phyloP scores from a whole-genome alignment of 2,888 invertebrate species.

The Agrilus cyanescens region DNA sequence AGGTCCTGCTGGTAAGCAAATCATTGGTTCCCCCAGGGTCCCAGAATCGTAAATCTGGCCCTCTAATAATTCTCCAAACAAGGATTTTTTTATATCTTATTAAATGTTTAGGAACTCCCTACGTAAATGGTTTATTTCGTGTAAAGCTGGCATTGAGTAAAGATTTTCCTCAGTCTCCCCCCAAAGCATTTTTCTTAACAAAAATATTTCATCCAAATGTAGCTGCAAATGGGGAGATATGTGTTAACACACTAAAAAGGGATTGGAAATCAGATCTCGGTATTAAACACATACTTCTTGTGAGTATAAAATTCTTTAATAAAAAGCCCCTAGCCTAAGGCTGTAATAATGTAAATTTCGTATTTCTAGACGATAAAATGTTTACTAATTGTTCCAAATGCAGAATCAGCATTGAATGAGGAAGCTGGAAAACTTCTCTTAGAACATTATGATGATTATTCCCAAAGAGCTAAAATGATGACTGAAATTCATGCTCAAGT shows the following conservation, averaged over 20 bases:
- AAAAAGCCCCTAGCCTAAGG: too few species aligned
- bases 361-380: conserved; percentile 74
- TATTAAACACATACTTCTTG: conserved; percentile 85
- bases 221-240: conserved; percentile 86
- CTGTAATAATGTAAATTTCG: conserved; percentile 7
- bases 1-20: conserved; percentile 50
- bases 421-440: conserved; percentile 89
- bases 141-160: conserved; percentile 83
- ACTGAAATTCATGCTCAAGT: conserved; percentile 82
- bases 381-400: conserved; percentile 91
- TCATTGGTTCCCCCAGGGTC: neutral
- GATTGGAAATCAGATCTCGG: conserved; percentile 96
- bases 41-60: neutral
- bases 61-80: neutral
- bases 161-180: conserved; percentile 85
- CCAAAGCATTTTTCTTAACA: conserved; percentile 86
- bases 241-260: conserved; percentile 90
- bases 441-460: conserved; percentile 90
- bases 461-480: conserved; percentile 77
- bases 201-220: conserved; percentile 98
- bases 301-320: too few species aligned
- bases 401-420: conserved; percentile 93
- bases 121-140: conserved; percentile 77
- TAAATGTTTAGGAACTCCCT: conserved; percentile 64
- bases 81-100: neutral